Conservation (phyloP, 2,797 vertebrate genomes). For the Sebastes trivittatus region DNA sequence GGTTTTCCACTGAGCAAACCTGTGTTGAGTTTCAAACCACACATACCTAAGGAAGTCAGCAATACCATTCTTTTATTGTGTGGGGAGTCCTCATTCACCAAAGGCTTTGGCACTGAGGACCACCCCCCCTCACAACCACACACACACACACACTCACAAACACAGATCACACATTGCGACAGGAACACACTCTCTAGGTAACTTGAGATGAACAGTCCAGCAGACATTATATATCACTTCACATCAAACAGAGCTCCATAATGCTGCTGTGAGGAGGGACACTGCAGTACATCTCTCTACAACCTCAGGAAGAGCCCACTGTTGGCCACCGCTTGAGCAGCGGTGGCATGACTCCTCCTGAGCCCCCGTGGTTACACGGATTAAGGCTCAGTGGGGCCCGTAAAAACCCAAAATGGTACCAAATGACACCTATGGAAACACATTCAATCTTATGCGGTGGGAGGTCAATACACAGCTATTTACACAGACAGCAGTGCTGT, state of each 20-base stretch:
- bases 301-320: slow-evolving; percentile 58
- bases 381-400: slow-evolving; percentile 52
- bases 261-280: slow-evolving; percentile 46
- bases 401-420: slow-evolving; percentile 66
- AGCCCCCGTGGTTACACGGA: slow-evolving; percentile 53
- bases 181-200: slow-evolving; percentile 40
- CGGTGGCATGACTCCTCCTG: slow-evolving; percentile 49
- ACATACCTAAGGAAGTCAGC: slow-evolving; percentile 78
- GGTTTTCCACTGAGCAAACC: slow-evolving; percentile 72
- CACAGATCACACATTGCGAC: slow-evolving; percentile 39
- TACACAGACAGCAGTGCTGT: slow-evolving; percentile 71
- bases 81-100: slow-evolving; percentile 74
- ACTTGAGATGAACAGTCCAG: slow-evolving; percentile 65
- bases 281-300: slow-evolving; percentile 32
- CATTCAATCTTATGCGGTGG: slow-evolving; percentile 72
- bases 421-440: slow-evolving; percentile 79
- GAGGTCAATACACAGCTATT: slow-evolving; percentile 76
- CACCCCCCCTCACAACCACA: slow-evolving; percentile 25
- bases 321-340: slow-evolving; percentile 52
- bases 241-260: slow-evolving; percentile 71
- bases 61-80: slow-evolving; percentile 78
- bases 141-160: slow-evolving; percentile 25
- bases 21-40: slow-evolving; percentile 83
- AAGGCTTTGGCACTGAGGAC: slow-evolving; percentile 56
- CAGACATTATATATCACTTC: slow-evolving; percentile 71